phyloP scores from a whole-genome alignment of 1,140 invertebrate species.

The Drosophila serrata region DNA sequence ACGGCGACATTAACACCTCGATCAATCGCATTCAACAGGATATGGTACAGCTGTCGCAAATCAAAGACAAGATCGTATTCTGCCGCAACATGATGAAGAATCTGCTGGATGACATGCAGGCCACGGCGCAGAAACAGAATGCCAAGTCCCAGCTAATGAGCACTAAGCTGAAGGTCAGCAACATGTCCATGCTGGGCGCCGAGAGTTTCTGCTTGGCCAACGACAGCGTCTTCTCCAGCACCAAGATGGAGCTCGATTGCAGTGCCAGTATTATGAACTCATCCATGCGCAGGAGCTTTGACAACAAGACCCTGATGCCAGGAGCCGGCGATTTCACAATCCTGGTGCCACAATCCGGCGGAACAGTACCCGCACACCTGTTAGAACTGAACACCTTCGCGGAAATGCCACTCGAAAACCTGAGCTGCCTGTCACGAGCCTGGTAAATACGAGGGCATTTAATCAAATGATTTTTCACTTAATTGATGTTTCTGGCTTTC shows the following conservation, averaged over 20 bases:
- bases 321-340: conserved; percentile 25
- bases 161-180: conserved; percentile 72
- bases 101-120: conserved; percentile 69
- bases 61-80: conserved; percentile 80
- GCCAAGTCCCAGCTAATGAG: conserved; percentile 67
- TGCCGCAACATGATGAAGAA: conserved; percentile 75
- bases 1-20: conserved; percentile 66
- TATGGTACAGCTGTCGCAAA: conserved; percentile 76
- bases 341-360: not conserved
- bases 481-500: conserved; percentile 9
- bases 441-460: conserved; percentile 46
- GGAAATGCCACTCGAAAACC: conserved; percentile 71
- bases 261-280: conserved; percentile 46
- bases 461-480: conserved; percentile 3
- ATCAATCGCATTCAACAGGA: conserved; percentile 78
- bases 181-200: conserved; percentile 60
- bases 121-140: conserved; percentile 44
- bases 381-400: conserved; percentile 68
- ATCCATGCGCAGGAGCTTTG: conserved; percentile 53
- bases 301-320: conserved; percentile 51
- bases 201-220: conserved; percentile 76
- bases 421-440: conserved; percentile 57
- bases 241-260: conserved; percentile 73
- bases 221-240: conserved; percentile 77
- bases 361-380: conserved; percentile 57